A percentile compares a stretch with the other conserved stretches of the same genome.
Conservation (phyloP, 2,113 vertebrate genomes). For the Jacana jacana region DNA sequence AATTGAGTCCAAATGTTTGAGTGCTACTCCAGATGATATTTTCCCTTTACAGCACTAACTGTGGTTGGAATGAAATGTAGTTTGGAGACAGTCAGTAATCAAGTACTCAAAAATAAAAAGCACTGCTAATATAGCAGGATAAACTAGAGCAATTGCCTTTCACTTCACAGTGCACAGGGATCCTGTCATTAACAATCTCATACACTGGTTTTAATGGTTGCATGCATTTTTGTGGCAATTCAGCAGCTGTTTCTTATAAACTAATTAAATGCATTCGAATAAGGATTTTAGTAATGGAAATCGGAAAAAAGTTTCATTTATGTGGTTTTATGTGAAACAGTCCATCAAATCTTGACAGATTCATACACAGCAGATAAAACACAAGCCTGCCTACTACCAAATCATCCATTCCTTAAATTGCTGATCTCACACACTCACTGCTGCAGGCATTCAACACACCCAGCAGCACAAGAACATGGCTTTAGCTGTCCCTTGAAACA, state of each 20-base stretch:
- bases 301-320: not conserved
- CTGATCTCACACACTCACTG: not conserved
- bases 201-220: not conserved
- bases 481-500: not conserved
- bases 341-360: not conserved
- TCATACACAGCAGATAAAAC: not conserved
- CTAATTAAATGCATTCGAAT: not conserved
- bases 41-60: not conserved
- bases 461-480: accelerated
- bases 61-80: not conserved
- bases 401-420: accelerated
- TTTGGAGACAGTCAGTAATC: not conserved
- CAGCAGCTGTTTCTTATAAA: not conserved
- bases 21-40: not conserved
- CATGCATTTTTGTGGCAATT: not conserved
- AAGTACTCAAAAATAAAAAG: not conserved
- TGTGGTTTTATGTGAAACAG: not conserved
- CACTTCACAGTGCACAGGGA: not conserved
- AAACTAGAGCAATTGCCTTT: not conserved
- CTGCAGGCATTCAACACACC: not conserved
- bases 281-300: not conserved
- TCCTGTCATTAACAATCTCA: not conserved
- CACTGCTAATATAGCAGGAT: not conserved
- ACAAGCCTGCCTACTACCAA: too few relatives aligned
- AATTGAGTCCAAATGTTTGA: not conserved